Evolutionary conservation across 2,888 invertebrate genomes (phyloP), one percentile per base, ranked within the genome.

Genomic region (Parnassius apollo): DNA sequence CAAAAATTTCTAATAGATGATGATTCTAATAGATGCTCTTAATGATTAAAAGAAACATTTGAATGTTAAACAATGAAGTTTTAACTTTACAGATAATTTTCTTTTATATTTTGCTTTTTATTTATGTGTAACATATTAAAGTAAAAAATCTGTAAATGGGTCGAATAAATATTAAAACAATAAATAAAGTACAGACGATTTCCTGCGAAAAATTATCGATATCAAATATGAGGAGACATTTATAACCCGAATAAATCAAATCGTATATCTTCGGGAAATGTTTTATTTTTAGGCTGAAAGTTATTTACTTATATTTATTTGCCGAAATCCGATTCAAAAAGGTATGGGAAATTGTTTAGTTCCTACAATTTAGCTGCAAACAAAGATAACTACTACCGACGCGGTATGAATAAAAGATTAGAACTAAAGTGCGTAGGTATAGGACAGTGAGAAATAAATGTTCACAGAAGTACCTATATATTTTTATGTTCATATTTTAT

Each of bases 391-490:
- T 63, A 54, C 54, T 49, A 54, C 54, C 48, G 11, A 50, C 57
- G 66, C 58, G 46, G 42, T 58, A 68, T 66, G 66, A 68, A 69
- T 66, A 65, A 66, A 68, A 65, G 51, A 67, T 64, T 68, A 58
- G 61, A 67, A 65, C 63, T 25, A 54, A 65, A 72, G 65, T 66
- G 69, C 62, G 13, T 18, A 53, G 18, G 11, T 11, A 44, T 44
- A 44, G 44, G 11, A 44, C 35, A 35, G 35, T 35, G 7, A 35
- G 7, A 7, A 25, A 25, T 25, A 25, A 25, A 25, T 35, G 7
- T 35, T 35, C 35, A 35, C 35, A 35, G 7, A 35, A 35, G 35
- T 35, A 18, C 18, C 18, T 18, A 7, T 4, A 35, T 2, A 7
- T 7, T 35, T 35, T 35, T 7, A 35, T 35, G 7, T 35, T 35